Conservation (phyloP, 2,113 vertebrate species). For the Pao palembangensis region DNA sequence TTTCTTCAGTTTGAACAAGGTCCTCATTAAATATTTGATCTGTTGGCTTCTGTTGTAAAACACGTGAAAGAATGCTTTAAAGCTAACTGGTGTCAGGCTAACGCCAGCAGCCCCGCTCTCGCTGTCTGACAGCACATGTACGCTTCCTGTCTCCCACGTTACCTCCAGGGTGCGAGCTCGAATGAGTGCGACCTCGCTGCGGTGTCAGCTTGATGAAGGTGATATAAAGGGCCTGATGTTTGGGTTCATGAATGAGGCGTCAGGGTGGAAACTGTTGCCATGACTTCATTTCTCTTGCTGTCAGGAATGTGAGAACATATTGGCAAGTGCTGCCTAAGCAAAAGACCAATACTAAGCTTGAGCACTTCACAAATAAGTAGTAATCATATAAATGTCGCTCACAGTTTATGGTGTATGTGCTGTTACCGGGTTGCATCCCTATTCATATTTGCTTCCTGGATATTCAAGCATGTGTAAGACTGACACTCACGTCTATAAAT, state of each 20-base stretch:
- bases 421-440: conserved; percentile 15
- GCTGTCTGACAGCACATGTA: not conserved
- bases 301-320: conserved; percentile 9
- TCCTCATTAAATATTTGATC: no score
- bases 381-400: conserved; percentile 7
- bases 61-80: no score
- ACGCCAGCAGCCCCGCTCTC: not conserved
- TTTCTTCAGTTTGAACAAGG: no score
- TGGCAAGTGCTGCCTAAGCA: conserved; percentile 8
- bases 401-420: not conserved
- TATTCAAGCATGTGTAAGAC: not conserved
- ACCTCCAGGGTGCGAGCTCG: conserved; percentile 1
- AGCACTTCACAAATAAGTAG: conserved; percentile 2
- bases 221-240: conserved; percentile 12
- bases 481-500: conserved; percentile 27
- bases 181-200: conserved; percentile 3
- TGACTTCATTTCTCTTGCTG: conserved; percentile 20
- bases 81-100: not conserved
- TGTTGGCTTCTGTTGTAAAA: no score
- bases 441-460: conserved; percentile 13
- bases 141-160: not conserved
- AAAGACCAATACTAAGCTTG: not conserved
- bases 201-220: conserved; percentile 13
- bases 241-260: conserved; percentile 15
- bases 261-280: not conserved